Percentiles rank a stretch among this genome's conserved stretches.
phyloP scores from a whole-genome alignment of 2,888 invertebrate species.

The Psylliodes chrysocephalus region DNA sequence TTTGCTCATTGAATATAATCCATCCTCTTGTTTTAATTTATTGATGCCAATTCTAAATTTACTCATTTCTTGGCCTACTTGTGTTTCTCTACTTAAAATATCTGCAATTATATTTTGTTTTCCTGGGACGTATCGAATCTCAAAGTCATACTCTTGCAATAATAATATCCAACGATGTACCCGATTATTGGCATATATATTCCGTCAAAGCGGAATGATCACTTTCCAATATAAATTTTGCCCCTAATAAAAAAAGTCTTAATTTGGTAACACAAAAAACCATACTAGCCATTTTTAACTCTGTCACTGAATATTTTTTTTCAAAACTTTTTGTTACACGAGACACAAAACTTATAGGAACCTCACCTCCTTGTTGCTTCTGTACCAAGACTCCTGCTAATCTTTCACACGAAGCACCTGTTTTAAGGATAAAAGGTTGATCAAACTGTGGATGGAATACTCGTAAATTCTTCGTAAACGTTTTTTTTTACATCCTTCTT shows the following conservation, averaged over 20 bases:
- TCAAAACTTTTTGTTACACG: no score
- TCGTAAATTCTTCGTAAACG: no score
- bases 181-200: slow-evolving; percentile 14
- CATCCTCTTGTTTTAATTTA: background rate
- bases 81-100: background rate
- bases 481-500: background rate
- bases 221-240: no score
- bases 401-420: slow-evolving; percentile 1
- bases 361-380: background rate
- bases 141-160: slow-evolving; percentile 19
- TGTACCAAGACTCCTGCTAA: slow-evolving; percentile 12
- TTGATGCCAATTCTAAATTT: no score
- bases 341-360: slow-evolving; percentile 6
- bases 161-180: slow-evolving; percentile 15
- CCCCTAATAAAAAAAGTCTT: background rate
- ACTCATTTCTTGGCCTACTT: no score
- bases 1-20: slow-evolving; percentile 1
- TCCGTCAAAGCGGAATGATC: background rate
- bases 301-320: background rate
- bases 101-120: slow-evolving; percentile 18
- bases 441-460: background rate
- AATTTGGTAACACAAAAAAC: slow-evolving; percentile 9
- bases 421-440: slow-evolving; percentile 7
- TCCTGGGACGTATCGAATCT: slow-evolving; percentile 12
- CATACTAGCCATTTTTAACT: slow-evolving; percentile 19